phyloP scores from a whole-genome alignment of 2,113 vertebrate species.

The Oreocharis arfaki region DNA sequence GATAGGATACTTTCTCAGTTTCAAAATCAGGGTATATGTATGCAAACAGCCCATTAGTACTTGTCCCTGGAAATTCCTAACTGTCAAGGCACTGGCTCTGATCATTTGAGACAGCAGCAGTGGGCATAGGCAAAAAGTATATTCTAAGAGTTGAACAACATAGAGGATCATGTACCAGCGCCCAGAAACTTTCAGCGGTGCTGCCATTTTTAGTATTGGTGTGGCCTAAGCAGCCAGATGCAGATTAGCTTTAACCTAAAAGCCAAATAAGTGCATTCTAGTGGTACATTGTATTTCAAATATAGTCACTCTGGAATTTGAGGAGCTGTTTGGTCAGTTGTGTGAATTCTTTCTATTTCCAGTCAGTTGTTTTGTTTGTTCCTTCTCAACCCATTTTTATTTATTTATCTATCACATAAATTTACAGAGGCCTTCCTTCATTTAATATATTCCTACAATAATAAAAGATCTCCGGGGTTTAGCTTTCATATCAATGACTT shows the following conservation, averaged over 20 bases:
- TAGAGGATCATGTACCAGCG: too few species aligned
- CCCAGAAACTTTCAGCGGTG: background rate
- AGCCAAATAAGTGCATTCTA: background rate
- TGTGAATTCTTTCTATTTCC: background rate
- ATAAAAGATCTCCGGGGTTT: background rate
- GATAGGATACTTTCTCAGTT: background rate
- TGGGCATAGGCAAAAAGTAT: background rate
- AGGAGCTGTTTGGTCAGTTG: background rate
- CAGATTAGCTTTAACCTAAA: background rate
- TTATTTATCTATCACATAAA: background rate
- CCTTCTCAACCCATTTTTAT: background rate
- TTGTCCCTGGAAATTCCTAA: background rate
- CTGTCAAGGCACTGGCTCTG: background rate
- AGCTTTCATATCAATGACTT: background rate
- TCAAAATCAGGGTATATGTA: background rate
- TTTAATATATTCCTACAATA: background rate
- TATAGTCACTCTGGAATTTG: background rate
- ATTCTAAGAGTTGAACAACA: background rate
- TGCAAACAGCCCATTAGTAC: background rate
- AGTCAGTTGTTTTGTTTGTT: background rate
- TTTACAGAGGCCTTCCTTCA: background rate
- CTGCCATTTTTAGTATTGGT: background rate
- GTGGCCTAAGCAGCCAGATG: background rate
- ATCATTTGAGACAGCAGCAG: fast-evolving
- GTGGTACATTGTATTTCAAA: background rate